These are phyloP conservation scores for Eulemur albifrons DNA, from an alignment of 2,797 vertebrate species.

Conservation along the genomic window DNA sequence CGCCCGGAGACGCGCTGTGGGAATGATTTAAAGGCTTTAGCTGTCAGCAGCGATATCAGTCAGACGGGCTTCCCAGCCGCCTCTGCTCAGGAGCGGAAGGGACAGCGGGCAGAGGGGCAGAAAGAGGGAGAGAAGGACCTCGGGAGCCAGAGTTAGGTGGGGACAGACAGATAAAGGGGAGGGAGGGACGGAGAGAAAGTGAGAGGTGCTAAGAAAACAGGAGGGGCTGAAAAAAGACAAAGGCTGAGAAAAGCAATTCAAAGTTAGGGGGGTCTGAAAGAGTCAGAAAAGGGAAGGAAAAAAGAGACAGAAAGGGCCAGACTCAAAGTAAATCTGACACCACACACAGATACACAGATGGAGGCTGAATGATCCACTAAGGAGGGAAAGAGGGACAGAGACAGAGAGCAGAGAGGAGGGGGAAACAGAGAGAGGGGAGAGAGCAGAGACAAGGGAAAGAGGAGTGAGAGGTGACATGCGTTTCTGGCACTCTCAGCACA, in stretches of 20 bases:
- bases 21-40: slow-evolving; percentile 76
- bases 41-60: slow-evolving; percentile 84
- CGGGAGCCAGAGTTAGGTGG: background rate
- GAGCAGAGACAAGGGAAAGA: background rate
- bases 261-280: background rate
- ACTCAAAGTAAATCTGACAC: background rate
- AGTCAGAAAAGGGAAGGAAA: background rate
- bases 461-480: background rate
- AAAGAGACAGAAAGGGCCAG: background rate
- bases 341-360: background rate
- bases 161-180: background rate
- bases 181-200: background rate
- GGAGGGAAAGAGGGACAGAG: no score
- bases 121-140: background rate
- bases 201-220: background rate
- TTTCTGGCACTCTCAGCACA: background rate
- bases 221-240: background rate
- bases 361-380: background rate
- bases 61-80: slow-evolving; percentile 74
- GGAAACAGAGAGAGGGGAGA: background rate
- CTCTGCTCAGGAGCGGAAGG: slow-evolving; percentile 37
- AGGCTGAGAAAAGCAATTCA: background rate
- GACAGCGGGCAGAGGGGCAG: background rate
- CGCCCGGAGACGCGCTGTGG: slow-evolving; percentile 72
- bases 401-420: background rate